These are phyloP conservation scores for Brenthis hecate DNA, from an alignment of 2,888 invertebrate species.

Conservation along the genomic window DNA sequence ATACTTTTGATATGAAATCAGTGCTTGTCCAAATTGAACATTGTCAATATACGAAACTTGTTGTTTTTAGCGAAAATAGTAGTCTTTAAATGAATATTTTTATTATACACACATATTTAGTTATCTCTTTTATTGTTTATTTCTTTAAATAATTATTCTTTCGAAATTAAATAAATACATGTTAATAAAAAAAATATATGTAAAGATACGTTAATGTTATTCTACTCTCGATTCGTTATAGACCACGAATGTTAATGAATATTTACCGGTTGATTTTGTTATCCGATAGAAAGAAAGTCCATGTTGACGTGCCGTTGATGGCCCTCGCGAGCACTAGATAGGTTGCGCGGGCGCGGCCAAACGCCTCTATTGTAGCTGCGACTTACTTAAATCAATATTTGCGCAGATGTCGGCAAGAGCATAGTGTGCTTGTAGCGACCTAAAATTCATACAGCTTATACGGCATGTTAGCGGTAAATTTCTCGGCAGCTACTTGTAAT, in stretches of 20 bases:
- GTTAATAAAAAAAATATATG: not conserved
- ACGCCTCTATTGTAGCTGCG: conserved; percentile 69
- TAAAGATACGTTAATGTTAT: conserved; percentile 12
- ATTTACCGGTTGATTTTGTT: conserved; percentile 29
- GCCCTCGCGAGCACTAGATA: conserved; percentile 49
- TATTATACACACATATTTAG: not conserved
- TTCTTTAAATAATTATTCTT: not conserved
- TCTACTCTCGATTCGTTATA: conserved; percentile 17
- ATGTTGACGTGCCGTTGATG: conserved; percentile 46
- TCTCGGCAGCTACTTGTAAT: conserved; percentile 81
- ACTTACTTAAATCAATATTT: conserved; percentile 82
- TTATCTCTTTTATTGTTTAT: not conserved
- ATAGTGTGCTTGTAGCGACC: conserved; percentile 79
- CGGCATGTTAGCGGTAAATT: conserved; percentile 82
- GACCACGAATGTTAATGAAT: conserved; percentile 15
- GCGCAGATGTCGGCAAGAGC: conserved; percentile 82
- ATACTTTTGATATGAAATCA: conserved; percentile 31
- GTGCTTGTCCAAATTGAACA: not conserved
- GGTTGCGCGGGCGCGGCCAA: conserved; percentile 54
- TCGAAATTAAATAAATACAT: not conserved
- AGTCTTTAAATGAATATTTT: too few relatives aligned
- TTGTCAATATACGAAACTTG: not conserved
- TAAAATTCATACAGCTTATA: conserved; percentile 82
- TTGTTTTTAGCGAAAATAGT: too few relatives aligned
- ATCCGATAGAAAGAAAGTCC: conserved; percentile 34